These are phyloP conservation scores for Orthosia cruda DNA, from an alignment of 2,888 invertebrate genomes.

Conservation along the genomic window DNA sequence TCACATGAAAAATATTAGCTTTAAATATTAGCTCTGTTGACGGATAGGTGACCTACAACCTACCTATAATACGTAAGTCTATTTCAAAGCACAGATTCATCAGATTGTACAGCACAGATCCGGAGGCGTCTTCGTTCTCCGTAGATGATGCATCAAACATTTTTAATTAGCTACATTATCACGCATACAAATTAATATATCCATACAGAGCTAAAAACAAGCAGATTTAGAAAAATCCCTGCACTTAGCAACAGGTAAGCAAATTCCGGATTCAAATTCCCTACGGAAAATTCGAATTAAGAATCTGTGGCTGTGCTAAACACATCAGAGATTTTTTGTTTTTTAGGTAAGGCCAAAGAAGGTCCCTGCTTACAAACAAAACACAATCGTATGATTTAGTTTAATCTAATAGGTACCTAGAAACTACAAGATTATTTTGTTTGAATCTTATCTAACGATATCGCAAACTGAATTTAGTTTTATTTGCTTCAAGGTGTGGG, in stretches of 20 bases:
- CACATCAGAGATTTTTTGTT: no score
- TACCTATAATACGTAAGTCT: no score
- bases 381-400: constrained; percentile 3
- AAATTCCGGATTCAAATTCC: no score
- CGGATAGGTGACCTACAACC: background rate
- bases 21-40: background rate
- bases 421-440: constrained; percentile 31
- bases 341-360: no score
- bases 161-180: background rate
- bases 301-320: no score
- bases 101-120: background rate
- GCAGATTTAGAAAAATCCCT: background rate
- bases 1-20: no score
- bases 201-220: background rate
- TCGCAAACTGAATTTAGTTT: constrained; percentile 24
- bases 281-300: no score
- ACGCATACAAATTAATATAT: background rate
- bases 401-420: constrained; percentile 18
- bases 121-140: background rate
- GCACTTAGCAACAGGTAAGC: no score
- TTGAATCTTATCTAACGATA: constrained; percentile 41
- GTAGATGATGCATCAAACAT: background rate
- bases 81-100: background rate
- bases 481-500: constrained; percentile 39
- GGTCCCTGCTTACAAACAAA: background rate